Evolutionary conservation across 2,888 invertebrate genomes (phyloP), one percentile per base, ranked within the genome.

Genomic region (Pseudanteris insignis): DNA sequence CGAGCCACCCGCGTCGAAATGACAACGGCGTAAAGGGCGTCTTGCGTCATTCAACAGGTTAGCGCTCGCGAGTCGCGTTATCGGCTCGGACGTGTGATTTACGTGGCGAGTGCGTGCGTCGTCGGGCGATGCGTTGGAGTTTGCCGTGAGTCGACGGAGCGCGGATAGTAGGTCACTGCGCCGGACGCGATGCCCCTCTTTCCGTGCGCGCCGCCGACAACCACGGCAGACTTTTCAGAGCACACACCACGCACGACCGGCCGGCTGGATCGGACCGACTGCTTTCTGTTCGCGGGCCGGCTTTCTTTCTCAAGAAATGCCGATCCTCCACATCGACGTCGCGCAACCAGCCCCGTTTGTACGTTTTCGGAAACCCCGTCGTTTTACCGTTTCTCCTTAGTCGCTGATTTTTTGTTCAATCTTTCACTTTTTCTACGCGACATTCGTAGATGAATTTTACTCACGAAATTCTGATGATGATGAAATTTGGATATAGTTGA

Each of bases 91-190:
- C 41, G 30, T 28, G 37, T 47, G 43, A 60, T 60, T 48, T 54
- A 53, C 32, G 48, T 38, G 21, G 41, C 47, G 54, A 13, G 43
- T 30, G 44, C 30, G 51, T 48, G 54, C 15, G 30, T 33, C 37
- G 44, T 30, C 21, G 26, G 25, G 30, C 18, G 18, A 18, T 12
- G 30, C 12, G 30, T 9, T 30, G 30, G 37, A 15, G 47, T 46
- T 24, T 57, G 40, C 63, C n/a, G n/a, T n/a, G 67, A 73, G 69
- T 70, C 74, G 77, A 62, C 75, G 75, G 72, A 77, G 70, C 77
- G 76, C 73, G 72, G 76, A 78, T 78, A 76, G 78, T 79, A 76
- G 79, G 79, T 78, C 79, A 78, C 70, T 70, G 73, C 78, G 78
- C 76, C 79, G 78, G 79, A 79, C 78, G 77, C 75, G 69, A 61